These are phyloP conservation scores for Xestia rhomboidea DNA, from an alignment of 2,888 invertebrate genomes.

Conservation along the genomic window DNA sequence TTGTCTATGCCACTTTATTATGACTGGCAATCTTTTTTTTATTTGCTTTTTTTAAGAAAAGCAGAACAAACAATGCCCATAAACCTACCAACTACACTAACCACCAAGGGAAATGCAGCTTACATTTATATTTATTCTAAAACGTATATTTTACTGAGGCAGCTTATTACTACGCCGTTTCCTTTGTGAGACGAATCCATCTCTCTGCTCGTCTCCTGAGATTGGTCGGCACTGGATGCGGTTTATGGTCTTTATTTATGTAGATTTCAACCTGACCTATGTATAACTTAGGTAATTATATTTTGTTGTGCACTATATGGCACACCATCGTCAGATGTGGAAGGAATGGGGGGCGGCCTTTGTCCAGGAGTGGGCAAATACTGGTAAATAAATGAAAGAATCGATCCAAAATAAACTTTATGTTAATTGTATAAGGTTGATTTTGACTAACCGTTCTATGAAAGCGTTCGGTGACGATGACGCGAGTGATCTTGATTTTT, in stretches of 20 bases:
- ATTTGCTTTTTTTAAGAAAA: neutral
- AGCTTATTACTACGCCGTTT: constrained; percentile 26
- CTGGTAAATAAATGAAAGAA: no score
- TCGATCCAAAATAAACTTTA: no score
- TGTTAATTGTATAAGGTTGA: no score
- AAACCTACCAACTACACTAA: neutral
- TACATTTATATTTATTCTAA: constrained; percentile 36
- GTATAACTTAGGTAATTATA: neutral
- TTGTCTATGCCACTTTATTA: neutral
- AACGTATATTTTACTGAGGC: constrained; percentile 22
- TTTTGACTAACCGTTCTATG: no score
- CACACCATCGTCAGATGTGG: no score
- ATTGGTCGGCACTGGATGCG: constrained; percentile 7
- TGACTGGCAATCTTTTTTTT: neutral
- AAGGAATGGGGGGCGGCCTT: no score
- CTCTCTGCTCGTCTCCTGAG: constrained; percentile 40
- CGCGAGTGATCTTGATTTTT: no score
- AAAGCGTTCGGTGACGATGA: no score
- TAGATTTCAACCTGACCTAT: neutral
- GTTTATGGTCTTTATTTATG: neutral
- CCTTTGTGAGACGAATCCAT: constrained; percentile 34
- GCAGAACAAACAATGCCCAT: neutral
- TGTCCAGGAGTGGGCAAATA: no score
- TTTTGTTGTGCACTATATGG: neutral
- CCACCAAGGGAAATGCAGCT: constrained; percentile 36